Conservation (phyloP, 1,140 invertebrate genomes). For the Trachymyrmex septentrionalis region DNA sequence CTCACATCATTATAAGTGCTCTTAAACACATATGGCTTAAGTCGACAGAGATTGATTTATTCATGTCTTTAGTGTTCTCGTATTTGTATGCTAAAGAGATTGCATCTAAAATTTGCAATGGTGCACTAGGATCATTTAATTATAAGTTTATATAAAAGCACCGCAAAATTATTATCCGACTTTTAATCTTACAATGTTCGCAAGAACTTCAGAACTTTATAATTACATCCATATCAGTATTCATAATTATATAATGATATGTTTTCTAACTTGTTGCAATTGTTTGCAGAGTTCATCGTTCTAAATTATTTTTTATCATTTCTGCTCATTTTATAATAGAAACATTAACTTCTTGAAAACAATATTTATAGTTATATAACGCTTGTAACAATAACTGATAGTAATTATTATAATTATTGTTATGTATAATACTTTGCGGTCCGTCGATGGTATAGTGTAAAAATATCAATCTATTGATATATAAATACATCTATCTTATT, state of each 20-base stretch:
- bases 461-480: too few relatives aligned
- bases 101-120: conserved; percentile 30
- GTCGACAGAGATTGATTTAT: conserved; percentile 60
- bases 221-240: too few relatives aligned
- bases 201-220: too few relatives aligned
- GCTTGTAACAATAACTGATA: not conserved
- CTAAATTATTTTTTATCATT: too few relatives aligned
- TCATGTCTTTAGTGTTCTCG: conserved; percentile 30
- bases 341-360: too few relatives aligned
- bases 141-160: conserved; percentile 20
- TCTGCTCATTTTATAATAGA: too few relatives aligned
- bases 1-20: conserved; percentile 23
- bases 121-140: conserved; percentile 1
- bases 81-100: not conserved
- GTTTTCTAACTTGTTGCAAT: too few relatives aligned
- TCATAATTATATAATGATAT: too few relatives aligned
- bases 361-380: not conserved
- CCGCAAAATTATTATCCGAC: conserved; percentile 18
- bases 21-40: conserved; percentile 25
- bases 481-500: too few relatives aligned
- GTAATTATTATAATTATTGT: not conserved
- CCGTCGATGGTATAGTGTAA: too few relatives aligned
- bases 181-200: conserved; percentile 27
- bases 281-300: too few relatives aligned
- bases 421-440: not conserved